phyloP scores from a whole-genome alignment of 2,797 vertebrate genomes.

The Coregonus sp. region DNA sequence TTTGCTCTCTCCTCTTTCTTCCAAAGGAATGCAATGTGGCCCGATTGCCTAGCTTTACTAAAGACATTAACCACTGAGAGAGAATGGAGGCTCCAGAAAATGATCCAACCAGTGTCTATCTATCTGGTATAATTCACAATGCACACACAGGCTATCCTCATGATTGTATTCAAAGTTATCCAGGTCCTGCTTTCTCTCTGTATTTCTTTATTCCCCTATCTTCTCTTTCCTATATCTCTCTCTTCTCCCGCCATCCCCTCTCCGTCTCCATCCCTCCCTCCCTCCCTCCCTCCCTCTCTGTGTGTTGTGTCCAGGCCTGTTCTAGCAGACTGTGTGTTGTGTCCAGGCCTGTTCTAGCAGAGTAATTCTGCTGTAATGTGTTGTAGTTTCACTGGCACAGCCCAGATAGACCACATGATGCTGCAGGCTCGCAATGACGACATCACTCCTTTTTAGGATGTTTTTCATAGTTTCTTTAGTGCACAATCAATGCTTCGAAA shows the following conservation, averaged over 20 bases:
- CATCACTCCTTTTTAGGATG: slow-evolving; percentile 6
- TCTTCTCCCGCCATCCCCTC: not conserved
- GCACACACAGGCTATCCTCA: not conserved
- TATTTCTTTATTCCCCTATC: not conserved
- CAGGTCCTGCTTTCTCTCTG: not conserved
- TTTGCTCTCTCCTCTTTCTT: not conserved
- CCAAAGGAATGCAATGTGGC: not conserved
- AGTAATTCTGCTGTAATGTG: slow-evolving; percentile 29
- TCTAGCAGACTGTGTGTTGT: not conserved
- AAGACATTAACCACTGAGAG: not conserved
- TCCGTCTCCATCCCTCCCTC: not conserved
- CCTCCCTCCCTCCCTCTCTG: not conserved
- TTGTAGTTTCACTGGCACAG: slow-evolving; percentile 22
- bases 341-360: slow-evolving; percentile 27
- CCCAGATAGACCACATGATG: not conserved
- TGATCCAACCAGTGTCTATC: not conserved
- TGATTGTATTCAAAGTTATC: not conserved
- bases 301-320: slow-evolving; percentile 33
- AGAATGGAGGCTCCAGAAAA: not conserved
- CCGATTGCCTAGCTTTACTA: not conserved
- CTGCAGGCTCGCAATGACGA: slow-evolving; percentile 6
- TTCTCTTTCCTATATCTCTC: not conserved
- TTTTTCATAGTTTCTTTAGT: not conserved
- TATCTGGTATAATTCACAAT: not conserved
- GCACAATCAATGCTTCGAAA: not conserved